These are phyloP conservation scores for Crenichthys baileyi DNA, from an alignment of 2,797 vertebrate species.

Conservation along the genomic window DNA sequence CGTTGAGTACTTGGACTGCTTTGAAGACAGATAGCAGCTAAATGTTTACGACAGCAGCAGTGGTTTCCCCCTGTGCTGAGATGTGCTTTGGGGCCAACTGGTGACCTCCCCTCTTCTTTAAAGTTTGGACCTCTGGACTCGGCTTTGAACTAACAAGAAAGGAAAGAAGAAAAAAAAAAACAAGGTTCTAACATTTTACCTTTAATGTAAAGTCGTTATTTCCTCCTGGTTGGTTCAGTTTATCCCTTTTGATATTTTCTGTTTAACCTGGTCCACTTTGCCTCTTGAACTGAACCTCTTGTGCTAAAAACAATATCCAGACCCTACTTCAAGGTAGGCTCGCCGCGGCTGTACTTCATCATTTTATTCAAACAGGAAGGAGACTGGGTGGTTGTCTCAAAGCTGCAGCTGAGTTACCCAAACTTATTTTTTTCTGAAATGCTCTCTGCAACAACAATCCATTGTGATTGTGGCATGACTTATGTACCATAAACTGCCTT, in stretches of 20 bases:
- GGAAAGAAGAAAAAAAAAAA: constrained; percentile 32
- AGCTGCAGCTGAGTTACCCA: constrained; percentile 45
- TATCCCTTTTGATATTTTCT: constrained; percentile 75
- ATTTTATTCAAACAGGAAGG: constrained; percentile 46
- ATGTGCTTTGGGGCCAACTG: constrained; percentile 55
- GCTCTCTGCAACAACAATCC: constrained; percentile 58
- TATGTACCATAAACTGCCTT: constrained; percentile 80
- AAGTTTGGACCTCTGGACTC: constrained; percentile 55
- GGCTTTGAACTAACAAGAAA: constrained; percentile 47
- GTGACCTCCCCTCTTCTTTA: constrained; percentile 52
- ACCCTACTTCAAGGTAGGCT: constrained; percentile 53
- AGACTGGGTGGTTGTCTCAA: constrained; percentile 39
- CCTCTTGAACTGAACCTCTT: constrained; percentile 64
- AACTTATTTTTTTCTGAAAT: constrained; percentile 42
- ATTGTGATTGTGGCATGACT: constrained; percentile 67
- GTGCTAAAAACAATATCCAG: constrained; percentile 54
- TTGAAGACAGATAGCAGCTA: constrained; percentile 94
- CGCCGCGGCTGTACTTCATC: constrained; percentile 52
- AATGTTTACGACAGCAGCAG: constrained; percentile 54
- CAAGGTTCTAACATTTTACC: constrained; percentile 73
- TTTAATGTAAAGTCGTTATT: constrained; percentile 82
- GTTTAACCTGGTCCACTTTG: constrained; percentile 65
- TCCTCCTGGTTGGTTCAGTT: constrained; percentile 71
- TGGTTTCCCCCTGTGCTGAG: constrained; percentile 43
- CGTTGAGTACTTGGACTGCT: constrained; percentile 95